Evolutionary conservation across 2,113 vertebrate genomes (phyloP), one percentile per base, ranked within the genome.

Genomic region (zebrafish (Danio rerio)): DNA sequence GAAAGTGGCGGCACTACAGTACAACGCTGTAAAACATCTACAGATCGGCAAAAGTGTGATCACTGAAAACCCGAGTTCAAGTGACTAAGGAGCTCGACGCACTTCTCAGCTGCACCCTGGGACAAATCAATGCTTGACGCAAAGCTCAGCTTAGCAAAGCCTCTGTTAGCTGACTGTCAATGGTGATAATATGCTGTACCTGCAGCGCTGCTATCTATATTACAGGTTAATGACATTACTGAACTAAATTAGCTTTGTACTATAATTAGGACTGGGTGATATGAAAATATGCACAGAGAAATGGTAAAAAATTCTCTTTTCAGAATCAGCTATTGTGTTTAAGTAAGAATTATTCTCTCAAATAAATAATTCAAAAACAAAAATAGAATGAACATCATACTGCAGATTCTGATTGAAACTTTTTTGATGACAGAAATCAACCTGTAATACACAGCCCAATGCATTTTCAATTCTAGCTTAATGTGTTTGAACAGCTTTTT

Each of bases 31-130:
- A 68, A 83, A 83, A 76, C 74, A 65, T 65, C 61, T 63, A 65
- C 20, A 62, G 77, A 66, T 66, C 50, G 21, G 50, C 63, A 62
- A 7, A 61, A 76, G 74, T 78, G 74, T 83, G 66, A 78, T 69
- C 45, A 61, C 53, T 83, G 74, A 78, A 61, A 70, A 52, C 45
- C 65, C 45, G 62, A 52, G 74, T 77, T 83, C 81, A 83, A 78
- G 65, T 58, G 81, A 76, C 21, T 58, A 62, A 42, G 31, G 55
- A 73, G 73, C 61, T 66, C 42, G 16, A 42, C 7, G 16, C 77
- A 55, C 62, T 79, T 66, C 76, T 79, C 76, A 66, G 61, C 49
- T 5, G 62, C 77, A 66, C 77, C 62, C 40, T 66, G 77, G 49
- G 77, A 79, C 77, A 66, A 79, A 79, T 79, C 77, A 79, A 79